Percentiles rank a stretch among this genome's conserved stretches.
These are phyloP conservation scores for Drosophila arizonae DNA, from an alignment of 1,140 invertebrate genomes.

Conservation along the genomic window DNA sequence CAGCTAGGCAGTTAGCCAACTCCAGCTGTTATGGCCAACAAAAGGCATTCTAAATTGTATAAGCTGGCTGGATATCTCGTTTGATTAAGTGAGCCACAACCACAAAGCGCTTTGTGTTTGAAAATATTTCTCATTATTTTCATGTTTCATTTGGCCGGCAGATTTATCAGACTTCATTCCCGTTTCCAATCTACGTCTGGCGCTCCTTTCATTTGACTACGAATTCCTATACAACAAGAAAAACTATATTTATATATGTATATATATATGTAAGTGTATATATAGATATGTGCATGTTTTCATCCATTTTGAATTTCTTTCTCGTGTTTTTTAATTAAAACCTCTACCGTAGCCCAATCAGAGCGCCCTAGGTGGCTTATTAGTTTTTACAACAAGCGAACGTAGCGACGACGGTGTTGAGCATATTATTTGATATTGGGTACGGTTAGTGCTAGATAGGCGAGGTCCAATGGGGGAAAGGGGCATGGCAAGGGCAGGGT, in stretches of 20 bases:
- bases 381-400: slow-evolving; percentile 74
- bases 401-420: slow-evolving; percentile 60
- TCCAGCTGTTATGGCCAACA: slow-evolving; percentile 43
- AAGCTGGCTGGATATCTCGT: slow-evolving; percentile 79
- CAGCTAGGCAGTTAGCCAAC: not conserved
- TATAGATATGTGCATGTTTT: not conserved
- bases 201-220: slow-evolving; percentile 42
- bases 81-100: slow-evolving; percentile 75
- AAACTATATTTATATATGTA: not conserved
- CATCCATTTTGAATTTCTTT: slow-evolving; percentile 54
- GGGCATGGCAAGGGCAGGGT: not conserved
- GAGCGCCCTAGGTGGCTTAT: slow-evolving; percentile 82
- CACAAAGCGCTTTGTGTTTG: slow-evolving; percentile 61
- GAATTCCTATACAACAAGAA: not conserved
- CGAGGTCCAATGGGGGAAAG: not conserved
- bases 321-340: slow-evolving; percentile 77
- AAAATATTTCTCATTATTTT: slow-evolving; percentile 80
- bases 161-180: slow-evolving; percentile 61
- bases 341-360: slow-evolving; percentile 75
- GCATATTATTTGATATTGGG: slow-evolving; percentile 69
- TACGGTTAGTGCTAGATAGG: slow-evolving; percentile 14
- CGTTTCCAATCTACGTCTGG: slow-evolving; percentile 16
- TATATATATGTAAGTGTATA: not conserved
- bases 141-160: slow-evolving; percentile 72
- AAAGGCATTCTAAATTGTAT: slow-evolving; percentile 77